These are phyloP conservation scores for Chrysolina oricalcia DNA, from an alignment of 2,888 invertebrate genomes.

Conservation along the genomic window DNA sequence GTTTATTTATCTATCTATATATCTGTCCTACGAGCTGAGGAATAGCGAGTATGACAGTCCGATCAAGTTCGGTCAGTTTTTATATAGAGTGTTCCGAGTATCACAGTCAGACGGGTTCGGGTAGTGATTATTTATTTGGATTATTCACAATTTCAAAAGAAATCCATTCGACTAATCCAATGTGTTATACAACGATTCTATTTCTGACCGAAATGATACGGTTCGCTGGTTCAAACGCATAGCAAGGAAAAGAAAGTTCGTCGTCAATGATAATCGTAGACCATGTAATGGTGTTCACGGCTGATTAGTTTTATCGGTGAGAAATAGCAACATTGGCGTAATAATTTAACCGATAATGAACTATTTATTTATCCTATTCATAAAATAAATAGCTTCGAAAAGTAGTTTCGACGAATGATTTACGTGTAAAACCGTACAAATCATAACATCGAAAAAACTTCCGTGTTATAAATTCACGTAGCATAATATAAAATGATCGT, in stretches of 20 bases:
- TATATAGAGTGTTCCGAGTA: too few species aligned
- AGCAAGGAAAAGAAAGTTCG: constrained; percentile 46
- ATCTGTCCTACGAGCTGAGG: too few species aligned
- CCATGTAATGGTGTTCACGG: constrained; percentile 42
- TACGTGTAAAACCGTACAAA: background rate
- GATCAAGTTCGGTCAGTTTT: too few species aligned
- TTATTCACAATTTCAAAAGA: too few species aligned
- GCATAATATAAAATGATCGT: background rate
- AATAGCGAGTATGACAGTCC: too few species aligned
- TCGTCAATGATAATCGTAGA: constrained; percentile 36
- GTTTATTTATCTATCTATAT: too few species aligned
- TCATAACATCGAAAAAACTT: background rate
- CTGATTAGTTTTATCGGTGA: constrained; percentile 47
- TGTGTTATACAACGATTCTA: constrained; percentile 18
- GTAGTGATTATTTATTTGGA: too few species aligned
- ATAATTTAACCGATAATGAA: constrained; percentile 27
- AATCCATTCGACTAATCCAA: too few species aligned
- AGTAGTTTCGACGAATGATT: background rate
- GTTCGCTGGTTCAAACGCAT: constrained; percentile 39
- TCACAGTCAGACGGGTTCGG: too few species aligned
- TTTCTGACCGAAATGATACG: constrained; percentile 23
- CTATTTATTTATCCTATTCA: constrained; percentile 14
- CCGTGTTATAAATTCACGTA: background rate
- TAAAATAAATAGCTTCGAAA: background rate
- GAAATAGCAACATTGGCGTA: constrained; percentile 44